Conservation (phyloP, 2,888 invertebrate genomes). For the Oligia fasciuncula region DNA sequence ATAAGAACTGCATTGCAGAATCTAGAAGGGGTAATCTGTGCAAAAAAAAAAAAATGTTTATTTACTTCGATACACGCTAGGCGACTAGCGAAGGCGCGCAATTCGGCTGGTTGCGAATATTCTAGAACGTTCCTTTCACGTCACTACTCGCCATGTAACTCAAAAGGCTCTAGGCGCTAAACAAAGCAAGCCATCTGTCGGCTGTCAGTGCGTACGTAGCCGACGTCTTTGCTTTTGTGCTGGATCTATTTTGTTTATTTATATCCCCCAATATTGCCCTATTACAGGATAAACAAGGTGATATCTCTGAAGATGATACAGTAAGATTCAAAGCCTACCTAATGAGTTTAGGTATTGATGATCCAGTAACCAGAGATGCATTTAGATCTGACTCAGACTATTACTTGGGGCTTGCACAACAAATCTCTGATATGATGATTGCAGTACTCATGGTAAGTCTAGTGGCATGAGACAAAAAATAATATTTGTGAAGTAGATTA, state of each 20-base stretch:
- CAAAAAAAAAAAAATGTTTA: not conserved
- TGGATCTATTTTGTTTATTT: not conserved
- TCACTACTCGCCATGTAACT: no score
- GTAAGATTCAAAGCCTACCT: constrained; percentile 98
- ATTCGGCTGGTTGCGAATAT: not conserved
- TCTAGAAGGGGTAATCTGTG: not conserved
- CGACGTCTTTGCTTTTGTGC: not conserved
- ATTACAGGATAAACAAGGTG: constrained; percentile 96
- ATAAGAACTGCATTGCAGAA: not conserved
- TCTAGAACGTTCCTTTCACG: not conserved
- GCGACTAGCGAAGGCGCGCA: not conserved
- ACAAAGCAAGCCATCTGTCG: not conserved
- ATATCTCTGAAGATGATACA: constrained; percentile 99
- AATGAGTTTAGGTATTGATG: constrained; percentile 98
- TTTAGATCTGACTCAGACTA: constrained; percentile 96
- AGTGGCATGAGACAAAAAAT: not conserved
- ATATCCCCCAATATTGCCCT: not conserved
- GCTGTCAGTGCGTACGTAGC: not conserved
- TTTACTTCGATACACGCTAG: no score
- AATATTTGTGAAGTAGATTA: not conserved
- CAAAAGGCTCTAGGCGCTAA: not conserved
- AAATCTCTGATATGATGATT: constrained; percentile 95
- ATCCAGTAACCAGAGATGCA: constrained; percentile 98
- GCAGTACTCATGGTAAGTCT: constrained; percentile 93
- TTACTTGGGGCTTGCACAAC: constrained; percentile 95